Evolutionary conservation across 2,888 invertebrate genomes (phyloP).

Genomic region (Xanthia togata): DNA sequence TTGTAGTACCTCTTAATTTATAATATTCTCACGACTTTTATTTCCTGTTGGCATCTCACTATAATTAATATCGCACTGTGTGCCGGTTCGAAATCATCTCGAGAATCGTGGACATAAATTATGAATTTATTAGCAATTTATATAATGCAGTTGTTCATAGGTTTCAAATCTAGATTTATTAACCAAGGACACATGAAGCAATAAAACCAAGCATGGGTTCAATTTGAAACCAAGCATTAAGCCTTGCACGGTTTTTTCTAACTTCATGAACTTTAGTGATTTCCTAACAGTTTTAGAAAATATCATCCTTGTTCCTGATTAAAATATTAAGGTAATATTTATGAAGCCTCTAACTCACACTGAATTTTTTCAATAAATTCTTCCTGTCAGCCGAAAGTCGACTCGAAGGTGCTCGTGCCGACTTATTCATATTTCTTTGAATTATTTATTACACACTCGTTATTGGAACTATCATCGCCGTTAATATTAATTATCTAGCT

Average conservation of each 20-base stretch:
- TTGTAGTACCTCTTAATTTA: slow-evolving; percentile 81
- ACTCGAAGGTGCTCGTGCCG: slow-evolving; percentile 8
- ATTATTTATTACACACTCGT: slow-evolving; percentile 54
- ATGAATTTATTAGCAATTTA: slow-evolving; percentile 30
- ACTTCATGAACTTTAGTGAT: neutral
- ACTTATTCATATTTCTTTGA: slow-evolving; percentile 58
- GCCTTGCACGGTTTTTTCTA: neutral
- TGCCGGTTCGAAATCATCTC: slow-evolving; percentile 56
- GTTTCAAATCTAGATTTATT: neutral
- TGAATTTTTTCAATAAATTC: slow-evolving; percentile 35
- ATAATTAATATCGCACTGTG: slow-evolving; percentile 64
- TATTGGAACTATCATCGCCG: slow-evolving; percentile 64
- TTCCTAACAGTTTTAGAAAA: neutral
- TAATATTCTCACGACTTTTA: slow-evolving; percentile 89
- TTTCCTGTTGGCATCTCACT: slow-evolving; percentile 84
- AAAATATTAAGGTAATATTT: neutral
- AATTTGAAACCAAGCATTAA: neutral
- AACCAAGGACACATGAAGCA: no score
- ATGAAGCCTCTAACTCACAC: neutral
- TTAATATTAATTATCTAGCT: slow-evolving; percentile 54
- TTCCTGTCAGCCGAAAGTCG: slow-evolving; percentile 31
- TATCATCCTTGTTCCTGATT: neutral
- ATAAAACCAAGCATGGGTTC: neutral
- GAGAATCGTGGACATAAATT: slow-evolving; percentile 35
- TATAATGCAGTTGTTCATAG: neutral